phyloP scores from a whole-genome alignment of 1,140 invertebrate species.

The Stegodyphus mimosarum region DNA sequence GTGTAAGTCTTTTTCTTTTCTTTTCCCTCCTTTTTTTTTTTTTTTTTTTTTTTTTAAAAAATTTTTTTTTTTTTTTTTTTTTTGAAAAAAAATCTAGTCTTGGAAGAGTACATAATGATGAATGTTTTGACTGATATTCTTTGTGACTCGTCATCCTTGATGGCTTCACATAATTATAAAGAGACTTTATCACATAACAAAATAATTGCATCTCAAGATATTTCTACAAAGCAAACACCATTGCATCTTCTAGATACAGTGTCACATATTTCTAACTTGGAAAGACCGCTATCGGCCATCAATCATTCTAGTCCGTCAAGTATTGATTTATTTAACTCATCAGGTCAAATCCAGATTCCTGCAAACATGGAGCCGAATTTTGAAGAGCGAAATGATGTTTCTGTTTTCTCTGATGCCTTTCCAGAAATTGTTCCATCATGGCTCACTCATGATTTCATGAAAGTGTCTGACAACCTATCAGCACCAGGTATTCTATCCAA shows the following conservation, averaged over 20 bases:
- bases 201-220: slow-evolving; percentile 18
- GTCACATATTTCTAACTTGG: slow-evolving; percentile 27
- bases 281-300: slow-evolving; percentile 1
- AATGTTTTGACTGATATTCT: slow-evolving; percentile 56
- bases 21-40: no score
- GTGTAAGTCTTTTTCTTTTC: background rate
- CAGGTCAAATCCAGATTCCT: slow-evolving; percentile 38
- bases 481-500: slow-evolving; percentile 46
- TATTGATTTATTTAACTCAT: slow-evolving; percentile 30
- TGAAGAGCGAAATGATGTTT: slow-evolving; percentile 37
- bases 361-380: slow-evolving; percentile 9
- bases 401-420: slow-evolving; percentile 53
- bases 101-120: slow-evolving; percentile 30
- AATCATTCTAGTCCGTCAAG: slow-evolving; percentile 28
- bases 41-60: no score
- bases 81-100: slow-evolving; percentile 32
- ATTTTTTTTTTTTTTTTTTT: no score
- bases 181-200: slow-evolving; percentile 31
- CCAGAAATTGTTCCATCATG: slow-evolving; percentile 53
- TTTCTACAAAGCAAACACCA: background rate
- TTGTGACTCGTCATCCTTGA: slow-evolving; percentile 37
- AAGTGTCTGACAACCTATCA: slow-evolving; percentile 41
- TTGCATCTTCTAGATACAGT: slow-evolving; percentile 25
- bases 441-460: slow-evolving; percentile 56
- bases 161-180: slow-evolving; percentile 45